Percentiles rank a stretch among this genome's conserved stretches.
phyloP scores from a whole-genome alignment of 2,113 vertebrate genomes.

The Brachyistius frenatus region DNA sequence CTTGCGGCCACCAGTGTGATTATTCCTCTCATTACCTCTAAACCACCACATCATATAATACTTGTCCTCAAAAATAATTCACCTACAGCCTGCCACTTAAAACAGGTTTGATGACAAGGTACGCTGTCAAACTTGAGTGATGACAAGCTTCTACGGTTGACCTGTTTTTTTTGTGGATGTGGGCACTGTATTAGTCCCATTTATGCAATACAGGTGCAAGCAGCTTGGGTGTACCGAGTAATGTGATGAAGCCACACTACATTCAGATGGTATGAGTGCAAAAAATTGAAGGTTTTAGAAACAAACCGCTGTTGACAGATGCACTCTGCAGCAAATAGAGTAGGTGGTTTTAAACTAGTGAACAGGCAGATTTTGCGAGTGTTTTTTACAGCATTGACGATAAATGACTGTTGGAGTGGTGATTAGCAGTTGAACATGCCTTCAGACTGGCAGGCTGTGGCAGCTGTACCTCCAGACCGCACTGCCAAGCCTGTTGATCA shows the following conservation, averaged over 20 bases:
- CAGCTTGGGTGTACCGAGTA: background rate
- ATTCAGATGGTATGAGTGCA: too few species aligned
- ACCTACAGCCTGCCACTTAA: background rate
- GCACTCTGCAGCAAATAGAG: conserved; percentile 19
- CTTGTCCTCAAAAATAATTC: background rate
- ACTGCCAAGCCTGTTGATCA: conserved; percentile 35
- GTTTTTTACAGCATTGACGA: conserved; percentile 39
- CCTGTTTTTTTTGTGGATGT: too few species aligned
- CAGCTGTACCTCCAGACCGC: conserved; percentile 49
- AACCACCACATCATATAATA: background rate
- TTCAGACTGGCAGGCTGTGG: conserved; percentile 64
- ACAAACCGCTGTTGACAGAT: background rate
- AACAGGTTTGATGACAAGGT: conserved; percentile 17
- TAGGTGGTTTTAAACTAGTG: conserved; percentile 32
- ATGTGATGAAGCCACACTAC: background rate
- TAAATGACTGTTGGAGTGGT: conserved; percentile 43
- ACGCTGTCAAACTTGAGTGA: background rate
- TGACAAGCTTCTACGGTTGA: too few species aligned
- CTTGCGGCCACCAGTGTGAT: background rate
- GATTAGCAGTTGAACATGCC: conserved; percentile 39
- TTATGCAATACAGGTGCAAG: background rate
- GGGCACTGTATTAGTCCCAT: background rate
- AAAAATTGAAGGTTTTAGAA: conserved; percentile 2
- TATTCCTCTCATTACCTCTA: background rate
- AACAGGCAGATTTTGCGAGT: conserved; percentile 42